These are phyloP conservation scores for Riparia riparia DNA, from an alignment of 2,113 vertebrate species.

Conservation along the genomic window DNA sequence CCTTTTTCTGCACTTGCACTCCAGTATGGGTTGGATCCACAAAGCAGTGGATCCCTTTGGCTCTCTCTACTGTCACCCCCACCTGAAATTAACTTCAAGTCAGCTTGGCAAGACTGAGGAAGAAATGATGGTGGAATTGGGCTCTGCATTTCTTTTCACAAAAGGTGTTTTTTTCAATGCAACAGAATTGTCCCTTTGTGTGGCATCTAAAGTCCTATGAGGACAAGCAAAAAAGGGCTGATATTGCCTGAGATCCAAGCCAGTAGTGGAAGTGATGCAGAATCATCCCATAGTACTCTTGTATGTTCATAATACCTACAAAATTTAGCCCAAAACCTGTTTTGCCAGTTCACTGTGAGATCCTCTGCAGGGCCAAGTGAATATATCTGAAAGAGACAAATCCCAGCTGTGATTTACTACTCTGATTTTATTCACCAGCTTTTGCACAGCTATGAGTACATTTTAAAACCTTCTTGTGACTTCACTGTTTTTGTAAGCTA, in stretches of 20 bases:
- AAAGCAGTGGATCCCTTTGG: neutral
- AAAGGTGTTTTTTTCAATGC: neutral
- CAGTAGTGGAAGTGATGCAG: neutral
- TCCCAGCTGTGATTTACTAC: neutral
- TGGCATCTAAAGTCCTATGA: neutral
- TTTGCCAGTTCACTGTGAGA: neutral
- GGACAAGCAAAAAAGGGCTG: neutral
- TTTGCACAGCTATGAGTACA: neutral
- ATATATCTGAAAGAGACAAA: neutral
- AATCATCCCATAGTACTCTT: neutral
- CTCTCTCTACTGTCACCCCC: neutral
- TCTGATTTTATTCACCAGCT: neutral
- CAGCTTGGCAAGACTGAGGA: neutral
- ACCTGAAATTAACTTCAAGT: neutral
- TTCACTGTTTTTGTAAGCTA: neutral
- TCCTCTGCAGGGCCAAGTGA: neutral
- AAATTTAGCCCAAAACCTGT: neutral
- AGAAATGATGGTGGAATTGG: neutral
- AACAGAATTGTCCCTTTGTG: neutral
- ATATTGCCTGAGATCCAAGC: neutral
- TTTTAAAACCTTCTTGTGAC: neutral
- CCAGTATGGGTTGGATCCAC: neutral
- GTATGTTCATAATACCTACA: neutral
- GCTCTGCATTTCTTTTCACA: neutral
- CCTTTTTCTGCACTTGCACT: neutral